Evolutionary conservation across 2,888 invertebrate species (phyloP), one percentile per base, ranked within the genome.

Genomic region (Hirtodrosophila confusa): DNA sequence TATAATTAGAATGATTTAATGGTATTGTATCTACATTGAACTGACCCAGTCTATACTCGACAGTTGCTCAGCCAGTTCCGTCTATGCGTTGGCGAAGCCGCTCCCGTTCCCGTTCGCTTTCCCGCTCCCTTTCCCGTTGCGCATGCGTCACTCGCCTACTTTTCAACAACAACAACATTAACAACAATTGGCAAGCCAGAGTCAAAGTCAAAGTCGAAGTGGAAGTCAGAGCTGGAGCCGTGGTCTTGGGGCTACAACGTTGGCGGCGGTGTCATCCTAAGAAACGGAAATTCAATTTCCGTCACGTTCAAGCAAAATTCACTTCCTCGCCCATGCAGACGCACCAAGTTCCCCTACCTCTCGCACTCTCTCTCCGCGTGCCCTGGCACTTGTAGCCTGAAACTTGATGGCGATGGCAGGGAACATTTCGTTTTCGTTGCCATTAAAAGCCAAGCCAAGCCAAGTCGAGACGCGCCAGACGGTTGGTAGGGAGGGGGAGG

Each of bases 231-330:
- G 48, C 40, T 35, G 12, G 29, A 44, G 45, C 29, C 7, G 17
- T 48, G 60, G 48, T 69, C 48, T 55, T 43, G n/a, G 58, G 23
- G 54, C 69, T 43, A 17, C 71, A 45, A 57, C 53, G 75, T 72
- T 72, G 68, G 77, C 72, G 77, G 67, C 75, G 73, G 78, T 75
- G 73, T 84, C 77, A 71, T 71, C 56, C 71, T 69, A 75, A 82
- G 88, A 82, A 86, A 78, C 83, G 83, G 88, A 83, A 83, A 83
- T 83, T 87, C 70, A 87, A 83, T 85, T 83, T 83, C 88, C 83
- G 86, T 80, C 88, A 87, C 88, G 87, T 85, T 71, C 78, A 63
- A 62, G 76, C 77, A 61, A 72, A 78, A 69, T 64, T 67, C 60
- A 76, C 76, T 76, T 76, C 76, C 76, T 76, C 78, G 78, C 78